Base-by-base conservation (phyloP, 2,888 invertebrate species). In the Tenodera sinensis region DNA sequence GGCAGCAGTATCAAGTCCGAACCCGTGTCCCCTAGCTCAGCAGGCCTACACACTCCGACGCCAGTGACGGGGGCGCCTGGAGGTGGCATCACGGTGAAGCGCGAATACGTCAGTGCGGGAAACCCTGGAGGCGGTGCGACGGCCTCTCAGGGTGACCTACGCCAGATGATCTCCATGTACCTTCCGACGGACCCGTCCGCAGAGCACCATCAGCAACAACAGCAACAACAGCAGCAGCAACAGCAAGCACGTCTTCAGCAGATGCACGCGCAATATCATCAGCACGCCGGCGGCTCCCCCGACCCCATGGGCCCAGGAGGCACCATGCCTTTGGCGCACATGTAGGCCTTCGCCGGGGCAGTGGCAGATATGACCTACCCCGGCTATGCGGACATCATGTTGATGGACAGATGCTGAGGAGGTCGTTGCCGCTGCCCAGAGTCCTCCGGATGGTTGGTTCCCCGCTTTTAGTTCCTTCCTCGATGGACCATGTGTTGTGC, bases 1-100 rank as follows among this genome's bases (percentile, higher is more conserved):
- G 97, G 97, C 91, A 97, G 97, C 91, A 97, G 97, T 93, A 97
- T 97, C 92, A 98, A 98, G 93, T 97, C 97, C 88, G 98, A 98
- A 93, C 97, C 97, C 54, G 97, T 97, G 92, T 97, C 97, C 89
- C 97, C 97, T 87, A 96, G 95, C 94, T 94, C 97, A 95, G 91
- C 91, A 87, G 91, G 91, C 71, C 91, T 91, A 85, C 91, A 92
- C 86, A 92, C 92, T 89, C 91, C 91, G 9, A 91, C 92, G 90
- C 91, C 91, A 92, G 95, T 54, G 30, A 30, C 30, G 30, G 30
- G 30, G 30, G 30, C 30, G 90, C 91, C 93, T 92, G 92, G 93
- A 92, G 90, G 92, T 92, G 85, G 92, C 91, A 89, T 89, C 83
- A 47, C 86, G 88, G 95, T 97, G 94, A 97, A 97, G 94, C 95